Conservation (phyloP, 2,888 invertebrate genomes). For the Steinernema carpocapsae region DNA sequence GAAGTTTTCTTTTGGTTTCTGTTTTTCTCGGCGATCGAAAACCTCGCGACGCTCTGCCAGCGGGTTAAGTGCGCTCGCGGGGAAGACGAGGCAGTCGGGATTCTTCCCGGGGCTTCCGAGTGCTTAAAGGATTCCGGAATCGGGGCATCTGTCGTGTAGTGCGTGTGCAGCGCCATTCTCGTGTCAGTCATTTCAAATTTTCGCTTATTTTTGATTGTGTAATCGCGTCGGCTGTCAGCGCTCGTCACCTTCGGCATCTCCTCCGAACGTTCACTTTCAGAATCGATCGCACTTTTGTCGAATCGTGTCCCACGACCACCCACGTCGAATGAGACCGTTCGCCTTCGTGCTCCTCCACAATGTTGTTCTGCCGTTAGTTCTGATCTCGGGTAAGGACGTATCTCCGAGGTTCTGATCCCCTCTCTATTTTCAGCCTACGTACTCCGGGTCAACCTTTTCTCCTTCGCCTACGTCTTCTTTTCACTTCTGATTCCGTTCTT, state of each 20-base stretch:
- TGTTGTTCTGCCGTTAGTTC: slow-evolving; percentile 14
- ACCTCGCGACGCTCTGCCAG: not conserved
- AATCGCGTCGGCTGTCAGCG: not conserved
- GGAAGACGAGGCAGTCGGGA: too few species aligned
- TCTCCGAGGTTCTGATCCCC: not conserved
- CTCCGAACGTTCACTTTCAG: slow-evolving; percentile 11
- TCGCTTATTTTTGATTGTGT: not conserved
- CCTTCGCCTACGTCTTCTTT: slow-evolving; percentile 21
- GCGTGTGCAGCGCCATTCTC: not conserved
- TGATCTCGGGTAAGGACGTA: not conserved
- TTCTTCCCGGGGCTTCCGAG: not conserved
- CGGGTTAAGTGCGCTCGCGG: not conserved
- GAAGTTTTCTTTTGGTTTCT: not conserved
- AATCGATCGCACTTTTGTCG: not conserved
- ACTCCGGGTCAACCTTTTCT: slow-evolving; percentile 9
- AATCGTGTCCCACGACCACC: slow-evolving; percentile 7
- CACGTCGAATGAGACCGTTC: slow-evolving; percentile 29
- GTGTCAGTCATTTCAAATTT: not conserved
- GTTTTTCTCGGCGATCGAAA: not conserved
- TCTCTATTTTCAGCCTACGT: slow-evolving; percentile 3
- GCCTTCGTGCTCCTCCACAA: slow-evolving; percentile 18
- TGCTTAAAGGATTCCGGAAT: not conserved
- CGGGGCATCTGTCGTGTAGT: not conserved
- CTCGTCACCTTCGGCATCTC: slow-evolving; percentile 14
- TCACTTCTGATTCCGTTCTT: slow-evolving; percentile 20